These are phyloP conservation scores for Baronia brevicornis DNA, from an alignment of 2,888 invertebrate species.

Conservation along the genomic window DNA sequence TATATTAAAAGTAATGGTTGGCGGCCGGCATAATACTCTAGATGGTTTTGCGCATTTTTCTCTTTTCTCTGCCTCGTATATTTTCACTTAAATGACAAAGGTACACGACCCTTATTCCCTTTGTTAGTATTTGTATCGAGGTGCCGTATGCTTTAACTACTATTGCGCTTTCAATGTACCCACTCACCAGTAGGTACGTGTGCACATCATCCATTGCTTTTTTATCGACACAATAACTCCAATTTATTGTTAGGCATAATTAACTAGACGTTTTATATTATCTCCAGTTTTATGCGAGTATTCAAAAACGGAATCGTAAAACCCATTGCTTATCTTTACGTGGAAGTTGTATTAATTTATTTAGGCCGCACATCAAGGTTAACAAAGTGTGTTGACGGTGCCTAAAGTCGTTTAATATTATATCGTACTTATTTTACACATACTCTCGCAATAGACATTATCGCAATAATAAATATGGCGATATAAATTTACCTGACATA, in stretches of 20 bases:
- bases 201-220: too few relatives aligned
- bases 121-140: slow-evolving; percentile 31
- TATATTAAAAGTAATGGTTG: slow-evolving; percentile 75
- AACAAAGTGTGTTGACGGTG: slow-evolving; percentile 4
- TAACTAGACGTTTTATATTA: slow-evolving; percentile 12
- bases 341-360: slow-evolving; percentile 14
- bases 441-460: too few relatives aligned
- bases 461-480: slow-evolving; percentile 42
- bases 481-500: slow-evolving; percentile 58
- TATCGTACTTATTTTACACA: too few relatives aligned
- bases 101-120: slow-evolving; percentile 60
- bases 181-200: too few relatives aligned
- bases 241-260: slow-evolving; percentile 12
- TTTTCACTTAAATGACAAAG: slow-evolving; percentile 74
- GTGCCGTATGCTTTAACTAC: slow-evolving; percentile 10
- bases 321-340: slow-evolving; percentile 12
- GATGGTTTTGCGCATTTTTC: slow-evolving; percentile 69
- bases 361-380: slow-evolving; percentile 10
- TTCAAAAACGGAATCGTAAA: slow-evolving; percentile 12
- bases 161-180: slow-evolving; percentile 7
- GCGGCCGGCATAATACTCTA: slow-evolving; percentile 65
- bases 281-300: slow-evolving; percentile 10
- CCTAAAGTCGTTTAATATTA: slow-evolving; percentile 22
- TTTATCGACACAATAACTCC: slow-evolving; percentile 11
- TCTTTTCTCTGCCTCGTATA: slow-evolving; percentile 67